These are phyloP conservation scores for Petrolisthes cinctipes DNA, from an alignment of 2,888 invertebrate species.

Conservation along the genomic window DNA sequence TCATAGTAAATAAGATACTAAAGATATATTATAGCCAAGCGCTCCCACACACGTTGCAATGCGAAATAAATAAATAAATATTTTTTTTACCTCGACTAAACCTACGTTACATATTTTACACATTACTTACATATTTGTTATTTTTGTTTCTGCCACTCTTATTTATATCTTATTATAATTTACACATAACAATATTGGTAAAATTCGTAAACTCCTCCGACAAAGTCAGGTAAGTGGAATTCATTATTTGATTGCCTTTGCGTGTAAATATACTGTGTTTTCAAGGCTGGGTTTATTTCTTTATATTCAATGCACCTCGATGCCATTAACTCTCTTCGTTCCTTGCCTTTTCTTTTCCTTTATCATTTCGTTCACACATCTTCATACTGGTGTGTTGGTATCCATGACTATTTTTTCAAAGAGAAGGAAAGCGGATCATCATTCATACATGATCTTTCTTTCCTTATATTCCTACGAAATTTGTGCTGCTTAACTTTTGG, in stretches of 20 bases:
- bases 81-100: too few relatives aligned
- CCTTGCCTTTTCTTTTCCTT: neutral
- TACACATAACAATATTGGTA: neutral
- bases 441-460: neutral
- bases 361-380: neutral
- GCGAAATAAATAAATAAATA: too few relatives aligned
- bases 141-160: too few relatives aligned
- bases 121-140: too few relatives aligned
- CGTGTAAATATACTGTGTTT: neutral
- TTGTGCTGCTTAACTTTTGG: too few relatives aligned
- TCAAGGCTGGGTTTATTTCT: neutral
- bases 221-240: neutral
- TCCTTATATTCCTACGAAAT: too few relatives aligned
- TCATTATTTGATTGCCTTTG: neutral
- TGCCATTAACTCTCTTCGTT: neutral
- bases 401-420: neutral
- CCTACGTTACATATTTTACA: too few relatives aligned
- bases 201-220: neutral
- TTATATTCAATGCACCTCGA: neutral
- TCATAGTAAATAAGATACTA: too few relatives aligned
- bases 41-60: too few relatives aligned
- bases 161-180: neutral
- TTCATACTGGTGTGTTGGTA: neutral
- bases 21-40: too few relatives aligned
- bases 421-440: neutral